Evolutionary conservation across 2,888 invertebrate genomes (phyloP), one percentile per base, ranked within the genome.

Genomic region (Scelioninae gen. 1): DNA sequence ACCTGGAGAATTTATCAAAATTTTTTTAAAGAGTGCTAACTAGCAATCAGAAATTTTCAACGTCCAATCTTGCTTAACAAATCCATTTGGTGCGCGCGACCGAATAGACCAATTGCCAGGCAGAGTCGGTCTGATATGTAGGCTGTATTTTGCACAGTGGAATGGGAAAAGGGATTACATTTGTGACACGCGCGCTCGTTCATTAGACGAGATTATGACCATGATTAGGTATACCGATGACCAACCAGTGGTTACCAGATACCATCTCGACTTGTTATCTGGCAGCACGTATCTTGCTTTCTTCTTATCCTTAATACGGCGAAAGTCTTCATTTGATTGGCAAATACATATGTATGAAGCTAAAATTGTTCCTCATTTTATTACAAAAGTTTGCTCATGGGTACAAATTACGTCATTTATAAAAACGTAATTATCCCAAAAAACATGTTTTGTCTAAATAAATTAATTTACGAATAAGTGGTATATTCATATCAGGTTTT

Each of bases 151-250:
- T 47, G 58, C 47, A 11, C 34, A 15, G 34, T 55, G 29, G 55
- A 49, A 68, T 65, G 75, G 58, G 81, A 71, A 82, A 76, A 82
- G 71, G 66, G 65, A 76, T 82, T 76, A 76, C 81, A 66, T 63
- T 71, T 69, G 55, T 66, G 81, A 76, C 76, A 71, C 71, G 76
- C 65, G 47, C 65, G 76, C 58, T 47, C 77, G 58, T 82, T 82
- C 68, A 68, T 74, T 82, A 77, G 53, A 49, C 56, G 62, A 77
- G 72, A 66, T 82, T 82, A 82, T 76, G 62, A 31, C 53, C 51
- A 63, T 79, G 80, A 83, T 85, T 85, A 82, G 63, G 75, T 43
- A 71, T 43, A 56, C 78, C 49, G 63, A 78, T 71, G 78, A 71
- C 63, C 78, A 78, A 11, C 55, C 49, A 13, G 51, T 43, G 43